Evolutionary conservation across 2,888 invertebrate species (phyloP).

Genomic region (Standfussiana lucernea): DNA sequence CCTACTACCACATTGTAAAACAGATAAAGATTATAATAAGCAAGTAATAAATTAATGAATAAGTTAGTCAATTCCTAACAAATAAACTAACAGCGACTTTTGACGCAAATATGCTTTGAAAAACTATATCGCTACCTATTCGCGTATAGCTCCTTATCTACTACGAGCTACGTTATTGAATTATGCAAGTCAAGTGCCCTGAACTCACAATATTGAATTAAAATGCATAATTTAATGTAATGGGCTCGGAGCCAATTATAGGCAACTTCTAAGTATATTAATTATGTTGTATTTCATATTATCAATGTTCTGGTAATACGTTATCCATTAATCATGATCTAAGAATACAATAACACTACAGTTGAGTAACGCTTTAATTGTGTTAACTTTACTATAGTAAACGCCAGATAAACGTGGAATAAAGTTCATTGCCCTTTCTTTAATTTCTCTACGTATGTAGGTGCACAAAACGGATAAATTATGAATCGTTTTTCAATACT

Average conservation of each 20-base stretch:
- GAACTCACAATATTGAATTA: slow-evolving; percentile 20
- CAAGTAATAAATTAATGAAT: background rate
- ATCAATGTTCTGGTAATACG: background rate
- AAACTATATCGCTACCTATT: background rate
- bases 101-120: background rate
- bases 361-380: background rate
- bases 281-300: background rate
- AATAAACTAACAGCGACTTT: background rate
- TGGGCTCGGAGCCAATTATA: background rate
- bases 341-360: background rate
- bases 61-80: background rate
- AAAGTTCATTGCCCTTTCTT: too few species aligned
- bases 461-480: too few species aligned
- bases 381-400: background rate
- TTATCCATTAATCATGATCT: slow-evolving; percentile 9
- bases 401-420: too few species aligned
- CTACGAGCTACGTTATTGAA: slow-evolving; percentile 21
- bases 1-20: background rate
- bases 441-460: too few species aligned
- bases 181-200: slow-evolving; percentile 38
- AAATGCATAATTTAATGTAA: slow-evolving; percentile 18
- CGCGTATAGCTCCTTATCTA: slow-evolving; percentile 7
- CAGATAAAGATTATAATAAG: background rate
- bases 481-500: too few species aligned
- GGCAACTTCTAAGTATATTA: too few species aligned